Evolutionary conservation across 2,888 invertebrate species (phyloP), one percentile per base, ranked within the genome.

Genomic region (Drosophila nr. medialis): DNA sequence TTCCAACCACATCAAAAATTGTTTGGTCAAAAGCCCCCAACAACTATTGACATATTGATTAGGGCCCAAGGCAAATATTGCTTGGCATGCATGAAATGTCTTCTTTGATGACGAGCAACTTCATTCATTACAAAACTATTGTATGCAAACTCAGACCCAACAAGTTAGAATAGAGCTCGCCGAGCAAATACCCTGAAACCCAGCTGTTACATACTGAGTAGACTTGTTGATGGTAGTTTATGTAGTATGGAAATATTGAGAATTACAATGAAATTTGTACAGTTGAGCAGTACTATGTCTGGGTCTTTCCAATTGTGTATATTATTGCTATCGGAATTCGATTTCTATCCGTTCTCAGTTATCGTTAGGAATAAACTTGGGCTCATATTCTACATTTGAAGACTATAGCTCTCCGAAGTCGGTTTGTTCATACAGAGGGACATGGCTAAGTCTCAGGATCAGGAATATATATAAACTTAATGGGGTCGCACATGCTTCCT

Each of bases 1-100:
- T 86, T 83, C 69, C 68, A 76, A 64, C 68, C 50, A 24, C 24
- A 45, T 58, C 58, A 69, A 73, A 80, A 80, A 74, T 72, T 80
- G 45, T 83, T 76, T 83, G 80, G 72, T 80, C 75, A 38, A 64
- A 61, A 67, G 64, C 65, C 69, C 63, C 63, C 55, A 64, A 64
- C 65, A 21, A 10, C 29, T 42, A 56, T 42, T 42, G 56, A 42
- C 56, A 56, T 10, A 56, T 40, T 56, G 55, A 55, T 56, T 56
- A 40, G 8, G n/a, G 24, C 54, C 10, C 18, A 4, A n/a, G n/a
- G 29, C 29, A 40, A 29, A 55, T 40, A 38, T 29, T 36, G 51
- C 30, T 34, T 27, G 36, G 18, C 24, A 38, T 38, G 53, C 24
- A 53, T 34, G 32, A 36, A 54, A 36, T 55, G 11, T 55, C 27